Evolutionary conservation across 2,888 invertebrate genomes (phyloP).

Genomic region (Cotesia congregata): DNA sequence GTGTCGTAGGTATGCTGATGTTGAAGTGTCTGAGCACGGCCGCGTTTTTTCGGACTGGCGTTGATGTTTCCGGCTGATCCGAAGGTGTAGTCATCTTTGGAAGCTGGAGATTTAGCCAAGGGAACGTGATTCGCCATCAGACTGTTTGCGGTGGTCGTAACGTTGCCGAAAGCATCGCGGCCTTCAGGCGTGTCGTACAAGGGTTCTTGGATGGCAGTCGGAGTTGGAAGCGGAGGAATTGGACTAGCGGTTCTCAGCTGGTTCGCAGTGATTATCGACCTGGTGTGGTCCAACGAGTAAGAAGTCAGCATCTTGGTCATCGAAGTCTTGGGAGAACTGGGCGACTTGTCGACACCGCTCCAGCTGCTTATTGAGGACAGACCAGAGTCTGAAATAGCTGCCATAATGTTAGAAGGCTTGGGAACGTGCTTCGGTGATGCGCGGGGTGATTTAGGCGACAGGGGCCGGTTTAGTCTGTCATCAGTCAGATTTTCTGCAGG

Average conservation of each 20-base stretch:
- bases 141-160: conserved; percentile 52
- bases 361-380: conserved; percentile 90
- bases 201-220: conserved; percentile 58
- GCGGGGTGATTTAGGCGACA: conserved; percentile 81
- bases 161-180: conserved; percentile 59
- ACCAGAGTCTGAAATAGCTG: conserved; percentile 88
- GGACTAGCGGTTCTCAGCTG: conserved; percentile 59
- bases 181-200: conserved; percentile 67
- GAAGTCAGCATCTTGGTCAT: conserved; percentile 65
- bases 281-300: conserved; percentile 62
- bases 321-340: conserved; percentile 82
- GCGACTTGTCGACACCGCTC: conserved; percentile 88
- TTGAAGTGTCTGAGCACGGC: conserved; percentile 63
- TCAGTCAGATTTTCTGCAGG: conserved; percentile 66
- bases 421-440: conserved; percentile 80
- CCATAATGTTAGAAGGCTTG: conserved; percentile 75
- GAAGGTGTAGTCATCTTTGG: conserved; percentile 72
- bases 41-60: conserved; percentile 71
- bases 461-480: conserved; percentile 77
- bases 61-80: conserved; percentile 71
- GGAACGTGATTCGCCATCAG: conserved; percentile 72
- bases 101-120: conserved; percentile 72
- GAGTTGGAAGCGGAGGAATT: conserved; percentile 59
- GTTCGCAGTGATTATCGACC: conserved; percentile 53
- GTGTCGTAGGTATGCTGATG: conserved; percentile 60